phyloP scores from a whole-genome alignment of 2,797 vertebrate species.

The Tinamus major region DNA sequence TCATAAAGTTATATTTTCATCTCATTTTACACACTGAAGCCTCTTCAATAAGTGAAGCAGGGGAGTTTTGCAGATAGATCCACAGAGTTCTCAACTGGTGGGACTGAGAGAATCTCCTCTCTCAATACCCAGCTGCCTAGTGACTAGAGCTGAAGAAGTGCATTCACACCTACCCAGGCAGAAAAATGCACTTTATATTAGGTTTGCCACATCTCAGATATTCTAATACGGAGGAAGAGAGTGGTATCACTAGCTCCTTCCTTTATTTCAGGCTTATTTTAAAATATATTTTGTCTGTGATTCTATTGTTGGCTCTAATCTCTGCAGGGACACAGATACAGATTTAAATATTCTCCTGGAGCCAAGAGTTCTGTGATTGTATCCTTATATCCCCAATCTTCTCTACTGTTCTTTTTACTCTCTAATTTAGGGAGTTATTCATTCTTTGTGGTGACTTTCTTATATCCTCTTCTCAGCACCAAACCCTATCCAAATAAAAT shows the following conservation, averaged over 20 bases:
- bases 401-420: not conserved
- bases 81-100: not conserved
- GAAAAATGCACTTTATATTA: not conserved
- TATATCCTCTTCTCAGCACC: not conserved
- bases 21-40: not conserved
- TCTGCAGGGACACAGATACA: not conserved
- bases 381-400: not conserved
- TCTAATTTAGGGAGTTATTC: not conserved
- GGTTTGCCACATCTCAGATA: not conserved
- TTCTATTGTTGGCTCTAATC: not conserved
- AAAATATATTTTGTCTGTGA: not conserved
- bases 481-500: not conserved
- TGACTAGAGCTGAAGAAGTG: not conserved
- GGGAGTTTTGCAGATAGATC: not conserved
- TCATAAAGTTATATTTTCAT: not conserved
- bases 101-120: not conserved
- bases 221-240: not conserved
- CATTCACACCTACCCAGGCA: not conserved
- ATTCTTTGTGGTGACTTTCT: not conserved
- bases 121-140: rapidly evolving
- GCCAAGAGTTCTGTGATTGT: not conserved
- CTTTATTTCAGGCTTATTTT: not conserved
- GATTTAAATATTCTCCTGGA: not conserved
- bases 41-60: not conserved
- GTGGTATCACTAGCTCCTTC: not conserved